Evolutionary conservation across 2,797 vertebrate genomes (phyloP).

Genomic region (Chiroxiphia lanceolata): DNA sequence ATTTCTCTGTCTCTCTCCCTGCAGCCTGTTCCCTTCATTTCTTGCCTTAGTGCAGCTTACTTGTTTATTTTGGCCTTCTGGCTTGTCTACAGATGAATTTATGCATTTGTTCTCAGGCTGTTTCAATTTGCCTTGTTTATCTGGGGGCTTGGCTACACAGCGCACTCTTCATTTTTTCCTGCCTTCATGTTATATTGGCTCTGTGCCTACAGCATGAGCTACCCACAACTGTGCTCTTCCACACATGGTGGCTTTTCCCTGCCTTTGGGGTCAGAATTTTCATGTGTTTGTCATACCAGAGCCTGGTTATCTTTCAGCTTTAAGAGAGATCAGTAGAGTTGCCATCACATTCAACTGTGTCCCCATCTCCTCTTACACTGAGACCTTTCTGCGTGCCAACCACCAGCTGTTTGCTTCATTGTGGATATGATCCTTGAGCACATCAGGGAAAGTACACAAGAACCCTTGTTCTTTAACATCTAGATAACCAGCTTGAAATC

Average conservation of each 20-base stretch:
- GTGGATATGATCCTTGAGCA: background rate
- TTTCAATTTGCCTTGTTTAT: background rate
- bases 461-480: background rate
- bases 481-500: background rate
- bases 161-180: background rate
- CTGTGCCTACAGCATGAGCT: background rate
- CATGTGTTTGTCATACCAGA: background rate
- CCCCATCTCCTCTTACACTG: background rate
- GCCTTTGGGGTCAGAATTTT: background rate
- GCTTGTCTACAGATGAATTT: background rate
- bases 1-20: background rate
- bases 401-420: background rate
- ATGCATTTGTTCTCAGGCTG: background rate
- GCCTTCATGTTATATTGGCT: background rate
- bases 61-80: background rate
- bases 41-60: background rate
- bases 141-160: background rate
- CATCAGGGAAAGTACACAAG: background rate
- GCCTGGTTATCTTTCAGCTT: background rate
- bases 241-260: background rate
- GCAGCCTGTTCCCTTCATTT: background rate
- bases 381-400: background rate
- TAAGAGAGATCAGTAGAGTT: background rate
- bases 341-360: background rate
- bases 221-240: background rate